These are phyloP conservation scores for Brachycybe producta DNA, from an alignment of 2,888 invertebrate genomes.

Conservation along the genomic window DNA sequence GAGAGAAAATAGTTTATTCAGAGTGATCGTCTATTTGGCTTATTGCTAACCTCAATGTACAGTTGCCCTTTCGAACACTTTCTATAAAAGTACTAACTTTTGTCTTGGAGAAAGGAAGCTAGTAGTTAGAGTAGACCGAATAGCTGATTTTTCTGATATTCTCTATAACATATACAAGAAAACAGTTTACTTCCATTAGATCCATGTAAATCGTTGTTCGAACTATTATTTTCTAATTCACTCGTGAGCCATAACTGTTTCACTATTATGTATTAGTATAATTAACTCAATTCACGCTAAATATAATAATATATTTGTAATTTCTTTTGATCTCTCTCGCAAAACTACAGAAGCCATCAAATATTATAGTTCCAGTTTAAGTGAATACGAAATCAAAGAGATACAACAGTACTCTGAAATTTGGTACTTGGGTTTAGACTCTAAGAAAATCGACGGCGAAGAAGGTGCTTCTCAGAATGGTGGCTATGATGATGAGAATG, in stretches of 20 bases:
- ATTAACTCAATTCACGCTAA: no score
- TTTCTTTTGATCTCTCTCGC: slow-evolving; percentile 13
- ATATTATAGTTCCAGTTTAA: slow-evolving; percentile 66
- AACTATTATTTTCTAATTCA: background rate
- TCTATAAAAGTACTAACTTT: no score
- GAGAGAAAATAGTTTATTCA: no score
- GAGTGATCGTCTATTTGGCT: no score
- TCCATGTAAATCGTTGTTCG: background rate
- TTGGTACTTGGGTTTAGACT: slow-evolving; percentile 81
- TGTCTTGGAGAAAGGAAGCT: no score
- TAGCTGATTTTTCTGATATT: no score
- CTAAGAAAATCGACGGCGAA: slow-evolving; percentile 71
- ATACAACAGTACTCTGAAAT: slow-evolving; percentile 83
- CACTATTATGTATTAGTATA: background rate
- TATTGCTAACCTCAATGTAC: no score
- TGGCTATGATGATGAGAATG: slow-evolving; percentile 83
- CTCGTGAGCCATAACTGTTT: background rate
- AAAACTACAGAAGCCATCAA: slow-evolving; percentile 61
- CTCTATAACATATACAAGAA: no score
- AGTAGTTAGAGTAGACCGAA: no score
- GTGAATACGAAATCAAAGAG: slow-evolving; percentile 81
- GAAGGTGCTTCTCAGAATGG: slow-evolving; percentile 67
- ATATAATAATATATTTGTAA: background rate
- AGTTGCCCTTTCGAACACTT: no score
- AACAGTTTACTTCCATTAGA: no score